Evolutionary conservation across 2,113 vertebrate species (phyloP), one percentile per base, ranked within the genome.

Genomic region (Columba janthina): DNA sequence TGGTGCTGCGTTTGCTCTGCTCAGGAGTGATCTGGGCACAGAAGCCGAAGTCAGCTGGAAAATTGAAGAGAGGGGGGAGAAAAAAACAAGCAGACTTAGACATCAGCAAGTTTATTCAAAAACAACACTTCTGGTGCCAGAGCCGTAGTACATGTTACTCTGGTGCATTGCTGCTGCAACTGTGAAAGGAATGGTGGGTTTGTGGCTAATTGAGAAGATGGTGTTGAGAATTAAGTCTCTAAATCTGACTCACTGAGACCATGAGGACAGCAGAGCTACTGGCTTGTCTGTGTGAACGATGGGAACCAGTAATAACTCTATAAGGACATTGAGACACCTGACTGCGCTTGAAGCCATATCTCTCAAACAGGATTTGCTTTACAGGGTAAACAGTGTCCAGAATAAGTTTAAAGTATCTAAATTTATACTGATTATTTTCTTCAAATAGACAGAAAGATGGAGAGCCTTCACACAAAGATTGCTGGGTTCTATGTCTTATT

Each of bases 21-120:
- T 99, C 99, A 1, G 99, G 99, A 19, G 99, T 99, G 97, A 99
- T 99, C 97, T 99, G 99, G 79, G 99, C 99, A 86, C 99, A 99
- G 97, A 99, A 99, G 51, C 99, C 99, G 1, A 99, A 99, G 92
- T 99, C 99, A 90, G 99, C 99, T 99, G 96, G 18, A 91, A 88
- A 73, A 92, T 44, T 46, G 57, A 95, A 89, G 57, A 48, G 36
- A 19, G 28, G 21, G 40, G 57, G 29, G 14, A 53, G 26, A 19
- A 76, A 50, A 73, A 15, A 53, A 53, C 21, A 80, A 50, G 65
- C 1, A 48, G 28, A 57, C 15, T 36, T 0, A 66, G 15, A 80
- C 69, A 61, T 89, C 73, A 94, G 66, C 22, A 62, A 21, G 25
- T 71, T 94, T 54, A 38, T 88, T 38, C 60, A 48, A 38, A 86